Evolutionary conservation across 1,140 invertebrate genomes (phyloP), one percentile per base, ranked within the genome.

Genomic region (Eciton burchellii): DNA sequence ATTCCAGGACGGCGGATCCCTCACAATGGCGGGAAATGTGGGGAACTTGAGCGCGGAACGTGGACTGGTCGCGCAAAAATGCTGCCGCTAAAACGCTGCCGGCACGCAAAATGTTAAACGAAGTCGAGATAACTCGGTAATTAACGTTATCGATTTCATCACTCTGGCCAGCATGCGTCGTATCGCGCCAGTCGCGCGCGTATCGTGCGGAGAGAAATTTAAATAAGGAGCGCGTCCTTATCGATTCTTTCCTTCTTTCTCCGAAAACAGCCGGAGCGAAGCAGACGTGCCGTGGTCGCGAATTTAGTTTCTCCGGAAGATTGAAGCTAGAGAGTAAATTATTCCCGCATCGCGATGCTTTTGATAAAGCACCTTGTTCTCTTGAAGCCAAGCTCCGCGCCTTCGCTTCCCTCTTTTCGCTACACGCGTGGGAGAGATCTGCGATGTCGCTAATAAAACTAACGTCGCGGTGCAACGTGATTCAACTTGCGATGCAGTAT

Each of bases 401-500:
- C 1, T 12, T n/a, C n/a, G n/a, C n/a, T n/a, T n/a, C n/a, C n/a
- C n/a, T n/a, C n/a, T n/a, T n/a, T n/a, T n/a, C n/a, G n/a, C n/a
- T n/a, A n/a, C n/a, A n/a, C n/a, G 29, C 12, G 11, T 4, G 24
- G 3, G 1, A 70, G 26, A 21, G 56, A 57, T 76, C 65, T 6
- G 45, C 29, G 8, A 41, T 26, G 21, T 47, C 45, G 14, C 29
- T 68, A 65, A 65, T 54, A 24, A 68, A 9, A 21, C 16, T 65
- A 68, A 70, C 45, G 56, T 68, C 9, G 29, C 35, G 19, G 6
- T n/a, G 57, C 14, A 19, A 29, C n/a, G 47, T 16, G 52, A 86
- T 86, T 86, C 84, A 87, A 87, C 86, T 87, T 86, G 60, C 81
- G 72, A 86, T 52, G 72, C 83, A 73, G 85, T 83, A 87, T 83